Base-by-base conservation (phyloP, 1,140 invertebrate genomes). In the Lerema accius region DNA sequence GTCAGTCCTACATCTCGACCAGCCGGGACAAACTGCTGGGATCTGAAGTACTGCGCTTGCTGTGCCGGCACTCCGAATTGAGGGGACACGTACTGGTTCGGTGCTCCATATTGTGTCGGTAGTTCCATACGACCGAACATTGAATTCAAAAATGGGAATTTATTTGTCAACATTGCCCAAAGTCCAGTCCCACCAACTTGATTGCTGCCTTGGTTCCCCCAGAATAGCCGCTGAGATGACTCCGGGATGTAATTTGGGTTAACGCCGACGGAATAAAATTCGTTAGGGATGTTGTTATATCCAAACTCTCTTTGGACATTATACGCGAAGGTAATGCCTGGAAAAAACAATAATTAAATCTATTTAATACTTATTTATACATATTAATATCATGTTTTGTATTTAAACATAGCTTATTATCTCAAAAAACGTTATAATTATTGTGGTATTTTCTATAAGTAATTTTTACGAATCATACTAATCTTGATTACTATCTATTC, bases 121-220 rank as follows among this genome's bases (percentile, higher is more conserved):
- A 87, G 17, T 60, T 86, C 76, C 77, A 90, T 82, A 16, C 80
- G 74, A 1, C 88, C 86, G 43, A 90, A 90, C 80, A 87, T 89
- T 45, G 73, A 82, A 11, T 69, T 67, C 16, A 90, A 69, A 45
- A 88, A 81, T 0, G 88, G 88, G 49, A 89, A 90, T 63, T 90
- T 90, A 51, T 89, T 88, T 0, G 86, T 90, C 37, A 90, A 50
- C 7, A 71, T 78, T 0, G 80, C 72, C 88, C 88, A 90, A 48
- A 75, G 65, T 13, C 83, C 84, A 9, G 80, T 82, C 17, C 88
- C 88, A 4, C 88, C 88, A 4, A 90, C 88, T 78, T 89, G 86
- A 55, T 89, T 89, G 48, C 73, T 82, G 15, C 88, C 88, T 43
- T 75, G 69, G 37, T 75, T 77, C 14, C 82, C 76, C 81, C 82